Evolutionary conservation across 1,140 invertebrate species (phyloP).

Genomic region (Homalodisca vitripennis): DNA sequence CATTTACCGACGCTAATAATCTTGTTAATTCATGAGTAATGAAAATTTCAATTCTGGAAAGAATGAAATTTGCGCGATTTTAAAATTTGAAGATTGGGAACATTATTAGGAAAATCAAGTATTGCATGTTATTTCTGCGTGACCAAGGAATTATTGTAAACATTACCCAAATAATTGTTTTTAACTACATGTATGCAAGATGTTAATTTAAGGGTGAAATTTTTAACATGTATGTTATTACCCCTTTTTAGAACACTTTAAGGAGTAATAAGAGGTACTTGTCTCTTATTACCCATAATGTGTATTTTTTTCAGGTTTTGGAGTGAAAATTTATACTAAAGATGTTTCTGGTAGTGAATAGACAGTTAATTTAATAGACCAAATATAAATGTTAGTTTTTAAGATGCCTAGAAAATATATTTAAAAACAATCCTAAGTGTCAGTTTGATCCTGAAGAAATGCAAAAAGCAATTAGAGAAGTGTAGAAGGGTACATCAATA

Average conservation of each 20-base stretch:
- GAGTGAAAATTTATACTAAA: background rate
- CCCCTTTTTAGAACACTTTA: background rate
- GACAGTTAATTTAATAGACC: background rate
- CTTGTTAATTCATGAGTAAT: too few relatives aligned
- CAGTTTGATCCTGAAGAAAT: background rate
- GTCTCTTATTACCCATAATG: too few relatives aligned
- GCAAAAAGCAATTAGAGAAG: conserved; percentile 6
- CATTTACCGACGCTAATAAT: too few relatives aligned
- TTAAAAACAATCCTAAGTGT: conserved; percentile 8
- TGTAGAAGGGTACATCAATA: background rate
- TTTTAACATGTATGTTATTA: background rate
- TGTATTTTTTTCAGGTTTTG: conserved; percentile 13
- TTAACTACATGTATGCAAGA: too few relatives aligned
- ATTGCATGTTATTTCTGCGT: too few relatives aligned
- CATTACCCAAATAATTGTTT: too few relatives aligned
- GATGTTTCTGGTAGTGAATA: background rate
- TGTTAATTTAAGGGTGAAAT: too few relatives aligned
- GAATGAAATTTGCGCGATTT: too few relatives aligned
- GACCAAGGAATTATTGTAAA: too few relatives aligned
- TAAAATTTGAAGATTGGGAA: too few relatives aligned
- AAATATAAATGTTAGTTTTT: background rate
- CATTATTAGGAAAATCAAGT: too few relatives aligned
- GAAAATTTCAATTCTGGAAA: too few relatives aligned
- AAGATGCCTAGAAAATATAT: conserved; percentile 19
- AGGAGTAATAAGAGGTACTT: background rate